Evolutionary conservation across 2,797 vertebrate genomes (phyloP), one percentile per base, ranked within the genome.

Genomic region (Heliangelus exortis): DNA sequence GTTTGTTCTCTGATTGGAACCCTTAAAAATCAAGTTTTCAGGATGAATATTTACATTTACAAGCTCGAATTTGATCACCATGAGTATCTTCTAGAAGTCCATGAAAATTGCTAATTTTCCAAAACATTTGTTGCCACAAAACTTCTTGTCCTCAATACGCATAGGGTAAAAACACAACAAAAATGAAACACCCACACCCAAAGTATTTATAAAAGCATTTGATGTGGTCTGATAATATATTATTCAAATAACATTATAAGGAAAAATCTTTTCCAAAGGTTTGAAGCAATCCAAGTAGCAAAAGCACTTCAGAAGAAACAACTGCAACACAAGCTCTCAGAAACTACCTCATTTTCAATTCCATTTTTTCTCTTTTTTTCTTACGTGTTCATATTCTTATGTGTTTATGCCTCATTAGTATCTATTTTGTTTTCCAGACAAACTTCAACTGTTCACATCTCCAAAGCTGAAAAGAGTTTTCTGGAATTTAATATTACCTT

Each of bases 21-120:
- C 93, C 91, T 97, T 95, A 93, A 96, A 83, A 96, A 95, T 95
- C 93, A 93, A 59, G 43, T 91, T 96, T 96, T 89, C 87, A 47
- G 93, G 58, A 93, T 92, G 84, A 93, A 95, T 95, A 93, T 91
- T 92, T 95, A 92, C 93, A 95, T 90, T 90, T 93, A 81, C 76
- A 90, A 91, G 94, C 54, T 87, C 66, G 83, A 94, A 94, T 96
- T 34, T 90, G 53, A 85, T 95, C 72, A 93, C 73, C 73, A 78
- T 63, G 59, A 90, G 74, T 33, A 81, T 94, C 66, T 89, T 87
- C 62, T 43, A 81, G n/a, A 33, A 92, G 83, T 69, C 74, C 36
- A 39, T 58, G 47, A 91, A 91, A 89, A 94, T 5, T 61, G n/a
- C 4, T 84, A 66, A 45, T 92, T 90, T 93, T 82, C 76, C 43